phyloP scores from a whole-genome alignment of 2,113 vertebrate species.

The Boulengeromyrus knoepffleri region DNA sequence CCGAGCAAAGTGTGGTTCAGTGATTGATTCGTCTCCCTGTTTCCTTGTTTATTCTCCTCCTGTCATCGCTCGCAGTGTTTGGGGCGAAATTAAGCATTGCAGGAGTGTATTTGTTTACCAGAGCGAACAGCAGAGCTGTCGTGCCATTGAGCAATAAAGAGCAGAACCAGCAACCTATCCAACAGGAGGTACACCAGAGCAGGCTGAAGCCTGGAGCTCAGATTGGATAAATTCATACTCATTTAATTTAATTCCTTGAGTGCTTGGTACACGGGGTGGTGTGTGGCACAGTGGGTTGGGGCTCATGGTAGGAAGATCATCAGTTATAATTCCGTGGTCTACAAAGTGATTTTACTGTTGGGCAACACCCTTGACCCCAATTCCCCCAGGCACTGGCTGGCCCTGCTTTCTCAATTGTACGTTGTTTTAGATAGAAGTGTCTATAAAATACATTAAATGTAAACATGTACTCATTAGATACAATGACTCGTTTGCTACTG shows the following conservation, averaged over 20 bases:
- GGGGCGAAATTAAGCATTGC: slow-evolving; percentile 51
- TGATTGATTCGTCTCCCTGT: not conserved
- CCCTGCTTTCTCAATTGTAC: not conserved
- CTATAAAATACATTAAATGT: not conserved
- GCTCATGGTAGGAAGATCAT: not conserved
- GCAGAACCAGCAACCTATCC: slow-evolving; percentile 32
- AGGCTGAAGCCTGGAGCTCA: not conserved
- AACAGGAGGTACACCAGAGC: not conserved
- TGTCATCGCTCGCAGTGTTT: slow-evolving; percentile 58
- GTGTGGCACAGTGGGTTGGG: not conserved
- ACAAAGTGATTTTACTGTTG: not conserved
- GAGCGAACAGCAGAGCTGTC: slow-evolving; percentile 62
- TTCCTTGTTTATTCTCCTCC: slow-evolving; percentile 36
- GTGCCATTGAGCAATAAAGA: slow-evolving; percentile 69
- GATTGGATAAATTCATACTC: not conserved
- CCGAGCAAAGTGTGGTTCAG: not conserved
- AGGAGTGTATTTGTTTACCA: slow-evolving; percentile 66
- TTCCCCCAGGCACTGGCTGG: not conserved
- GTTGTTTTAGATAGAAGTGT: not conserved
- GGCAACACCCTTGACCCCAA: not conserved
- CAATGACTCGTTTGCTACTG: not conserved
- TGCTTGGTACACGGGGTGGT: not conserved
- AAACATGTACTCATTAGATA: not conserved
- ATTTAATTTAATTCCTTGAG: not conserved
- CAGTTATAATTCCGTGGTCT: not conserved